phyloP scores from a whole-genome alignment of 2,113 vertebrate species.

The Catharus bicknelli region DNA sequence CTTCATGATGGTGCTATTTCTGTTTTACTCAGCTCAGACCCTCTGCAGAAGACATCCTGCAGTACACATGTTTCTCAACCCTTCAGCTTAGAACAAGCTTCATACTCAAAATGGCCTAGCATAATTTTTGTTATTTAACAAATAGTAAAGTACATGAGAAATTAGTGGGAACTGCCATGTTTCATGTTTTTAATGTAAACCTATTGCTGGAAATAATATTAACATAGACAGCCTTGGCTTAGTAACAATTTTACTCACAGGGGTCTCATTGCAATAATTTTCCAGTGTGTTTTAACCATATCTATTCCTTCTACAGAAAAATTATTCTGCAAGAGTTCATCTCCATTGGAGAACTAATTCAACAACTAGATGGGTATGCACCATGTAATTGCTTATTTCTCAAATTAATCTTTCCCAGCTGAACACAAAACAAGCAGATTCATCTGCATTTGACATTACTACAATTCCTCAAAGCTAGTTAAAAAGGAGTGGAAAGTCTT shows the following conservation, averaged over 20 bases:
- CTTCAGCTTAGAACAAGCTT: background rate
- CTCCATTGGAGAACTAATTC: background rate
- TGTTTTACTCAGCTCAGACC: background rate
- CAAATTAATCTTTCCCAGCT: background rate
- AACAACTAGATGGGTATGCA: background rate
- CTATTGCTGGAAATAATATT: background rate
- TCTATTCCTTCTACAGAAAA: background rate
- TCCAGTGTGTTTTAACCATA: background rate
- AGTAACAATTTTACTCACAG: background rate
- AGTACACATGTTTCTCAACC: background rate
- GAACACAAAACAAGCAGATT: background rate
- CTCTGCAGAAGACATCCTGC: background rate
- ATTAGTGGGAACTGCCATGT: background rate
- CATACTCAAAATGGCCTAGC: background rate
- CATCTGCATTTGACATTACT: background rate
- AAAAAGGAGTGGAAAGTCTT: background rate
- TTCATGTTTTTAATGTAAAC: slow-evolving; percentile 3
- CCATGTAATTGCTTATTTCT: background rate
- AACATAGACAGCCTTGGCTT: background rate
- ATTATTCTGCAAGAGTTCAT: background rate
- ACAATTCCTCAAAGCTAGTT: background rate
- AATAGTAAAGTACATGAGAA: background rate
- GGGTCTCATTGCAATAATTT: background rate
- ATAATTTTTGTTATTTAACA: background rate
- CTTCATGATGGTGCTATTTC: background rate